Base-by-base conservation (phyloP, 2,113 vertebrate species). In the Ceuthmochares aereus region DNA sequence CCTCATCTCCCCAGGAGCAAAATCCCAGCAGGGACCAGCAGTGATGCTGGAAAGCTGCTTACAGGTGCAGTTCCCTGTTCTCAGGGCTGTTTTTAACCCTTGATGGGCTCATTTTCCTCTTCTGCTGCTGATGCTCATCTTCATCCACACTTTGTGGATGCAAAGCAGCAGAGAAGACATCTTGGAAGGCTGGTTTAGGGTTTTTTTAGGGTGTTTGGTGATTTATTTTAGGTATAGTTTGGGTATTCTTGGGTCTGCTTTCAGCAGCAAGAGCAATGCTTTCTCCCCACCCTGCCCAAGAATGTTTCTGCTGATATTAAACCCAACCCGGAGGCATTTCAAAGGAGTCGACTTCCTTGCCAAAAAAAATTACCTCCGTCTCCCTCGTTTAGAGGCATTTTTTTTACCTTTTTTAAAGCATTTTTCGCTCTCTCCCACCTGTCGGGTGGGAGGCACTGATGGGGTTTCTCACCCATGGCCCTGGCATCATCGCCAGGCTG, bases 321-420 rank as follows among this genome's bases (percentile, higher is more conserved):
- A 97, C 92, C 95, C 95, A 81, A 97, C 97, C 96, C 96, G 83
- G 96, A 96, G 96, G 97, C 95, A 70, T 97, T 96, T 97, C 55
- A 78, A 95, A 36, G 26, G 78, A 97, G 92, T 17, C 4, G 43
- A 76, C 69, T 92, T 90, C 84, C 63, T 16, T 90, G 97, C 98
- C 98, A 40, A 98, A 97, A 92, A 93, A 91, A 97, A 96, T 98
- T 97, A 98, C 96, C 97, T 98, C 98, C 98, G 96, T 80, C 87
- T 91, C 56, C 67, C 72, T 87, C 81, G 60, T 95, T 94, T 85
- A 76, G 89, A 95, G 70, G 67, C 72, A 22, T 20, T 81, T 68
- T 77, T 84, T 76, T 93, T 91, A 96, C 96, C 96, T 97, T 94
- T 40, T 84, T 95, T 90, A 95, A 97, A 96, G 82, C 89, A 64